Base-by-base conservation (phyloP, 2,797 vertebrate genomes). In the Oreochromis mossambicus region DNA sequence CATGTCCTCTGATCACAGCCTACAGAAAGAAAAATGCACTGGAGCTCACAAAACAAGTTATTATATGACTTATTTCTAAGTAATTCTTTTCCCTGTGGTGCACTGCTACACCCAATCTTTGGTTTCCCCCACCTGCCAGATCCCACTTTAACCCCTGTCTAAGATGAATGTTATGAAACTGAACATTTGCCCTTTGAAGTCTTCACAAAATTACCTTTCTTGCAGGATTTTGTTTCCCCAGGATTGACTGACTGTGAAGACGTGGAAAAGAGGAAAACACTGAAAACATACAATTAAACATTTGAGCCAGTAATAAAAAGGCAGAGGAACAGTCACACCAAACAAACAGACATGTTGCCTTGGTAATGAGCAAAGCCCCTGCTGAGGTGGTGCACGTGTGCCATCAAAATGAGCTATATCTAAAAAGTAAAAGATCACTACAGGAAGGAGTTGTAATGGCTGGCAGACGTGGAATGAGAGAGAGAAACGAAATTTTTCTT, bases 261-360 rank as follows among this genome's bases (percentile, higher is more conserved):
- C 29, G 77, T 46, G 46, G 80, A 79, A 82, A 80, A 34, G 26
- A 81, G 82, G 83, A 84, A 87, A 92, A 88, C 78, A 81, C 78
- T 86, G 79, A 91, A 92, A 89, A 73, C 81, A 29, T 81, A 82
- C 87, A 94, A 92, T 92, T 92, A 92, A 95, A 89, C 82, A 88
- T 91, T 89, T 93, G 80, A 86, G 91, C 76, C 77, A 54, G 84
- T 83, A 87, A 90, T 89, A 92, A 94, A 93, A 86, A 86, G 75
- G 61, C 56, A 88, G 80, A 78, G 63, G 82, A 86, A 88, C 81
- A 91, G 78, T 91, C 88, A 88, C 83, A 63, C 86, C 87, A 95
- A 95, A 94, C 91, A 95, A 95, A 95, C 92, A 95, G 78, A 87
- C 73, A 79, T 54, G 92, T 95, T 92, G 86, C 91, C 91, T 38